Percentiles rank a stretch among this genome's conserved stretches.
These are phyloP conservation scores for Pheosia tremula DNA, from an alignment of 2,888 invertebrate species.

Conservation along the genomic window DNA sequence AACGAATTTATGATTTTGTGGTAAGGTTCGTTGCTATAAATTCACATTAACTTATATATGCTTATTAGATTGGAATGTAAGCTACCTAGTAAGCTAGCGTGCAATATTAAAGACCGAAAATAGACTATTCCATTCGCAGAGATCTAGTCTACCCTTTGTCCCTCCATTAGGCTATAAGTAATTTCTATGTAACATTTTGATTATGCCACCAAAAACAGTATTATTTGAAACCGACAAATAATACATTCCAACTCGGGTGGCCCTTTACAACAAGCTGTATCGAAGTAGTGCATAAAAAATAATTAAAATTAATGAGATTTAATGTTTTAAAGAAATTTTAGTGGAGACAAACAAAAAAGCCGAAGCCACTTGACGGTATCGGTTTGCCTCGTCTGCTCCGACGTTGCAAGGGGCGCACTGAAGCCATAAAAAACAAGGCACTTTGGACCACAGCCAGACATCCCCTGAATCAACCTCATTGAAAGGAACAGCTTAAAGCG, in stretches of 20 bases:
- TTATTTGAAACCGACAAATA: too few species aligned
- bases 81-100: not conserved
- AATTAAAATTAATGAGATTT: slow-evolving; percentile 41
- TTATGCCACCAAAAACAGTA: too few species aligned
- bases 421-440: slow-evolving; percentile 76
- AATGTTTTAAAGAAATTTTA: slow-evolving; percentile 48
- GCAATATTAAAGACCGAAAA: too few species aligned
- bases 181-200: too few species aligned
- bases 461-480: slow-evolving; percentile 68
- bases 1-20: slow-evolving; percentile 39
- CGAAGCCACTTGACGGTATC: slow-evolving; percentile 65
- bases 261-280: too few species aligned
- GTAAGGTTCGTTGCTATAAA: slow-evolving; percentile 10
- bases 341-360: slow-evolving; percentile 50
- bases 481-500: slow-evolving; percentile 72
- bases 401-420: slow-evolving; percentile 55
- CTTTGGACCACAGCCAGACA: slow-evolving; percentile 76
- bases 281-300: slow-evolving; percentile 15
- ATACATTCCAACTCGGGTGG: too few species aligned
- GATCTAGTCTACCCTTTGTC: too few species aligned
- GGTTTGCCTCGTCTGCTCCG: slow-evolving; percentile 60
- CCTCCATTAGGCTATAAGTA: too few species aligned
- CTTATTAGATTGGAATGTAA: too few species aligned
- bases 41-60: slow-evolving; percentile 3
- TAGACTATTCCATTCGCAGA: too few species aligned